Percentiles rank a stretch among this genome's conserved stretches.
Evolutionary conservation across 2,888 invertebrate genomes (phyloP).

Genomic region (Tenthredo livida): DNA sequence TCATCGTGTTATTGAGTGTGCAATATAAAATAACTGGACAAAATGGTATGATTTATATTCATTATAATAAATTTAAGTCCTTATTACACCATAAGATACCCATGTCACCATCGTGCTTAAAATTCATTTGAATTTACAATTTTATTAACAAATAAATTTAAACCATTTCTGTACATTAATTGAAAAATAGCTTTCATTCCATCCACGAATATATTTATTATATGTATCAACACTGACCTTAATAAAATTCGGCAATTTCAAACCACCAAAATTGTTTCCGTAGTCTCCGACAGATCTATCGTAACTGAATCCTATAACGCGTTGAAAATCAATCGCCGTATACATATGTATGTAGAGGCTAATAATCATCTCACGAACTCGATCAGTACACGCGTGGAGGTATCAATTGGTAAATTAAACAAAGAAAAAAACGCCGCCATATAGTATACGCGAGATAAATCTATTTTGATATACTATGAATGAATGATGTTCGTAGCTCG

Average conservation of each 20-base stretch:
- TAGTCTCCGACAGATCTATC: constrained; percentile 7
- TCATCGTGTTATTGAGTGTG: constrained; percentile 7
- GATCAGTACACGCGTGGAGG: neutral
- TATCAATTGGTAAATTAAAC: constrained; percentile 6
- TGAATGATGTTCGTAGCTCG: neutral
- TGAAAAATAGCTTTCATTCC: neutral
- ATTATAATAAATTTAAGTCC: neutral
- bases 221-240: neutral
- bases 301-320: neutral
- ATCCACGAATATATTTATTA: neutral
- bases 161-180: neutral
- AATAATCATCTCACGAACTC: constrained; percentile 2
- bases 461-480: neutral
- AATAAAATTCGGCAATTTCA: neutral
- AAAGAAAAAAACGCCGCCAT: neutral
- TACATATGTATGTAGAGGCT: neutral
- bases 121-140: neutral
- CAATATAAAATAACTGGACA: constrained; percentile 34
- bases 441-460: neutral
- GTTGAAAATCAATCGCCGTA: neutral
- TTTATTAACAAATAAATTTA: neutral
- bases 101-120: neutral
- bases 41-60: constrained; percentile 45
- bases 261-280: neutral
- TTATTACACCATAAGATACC: neutral